Evolutionary conservation across 1,140 invertebrate genomes (phyloP), one percentile per base, ranked within the genome.

Genomic region (Luehdorfia chinensis): DNA sequence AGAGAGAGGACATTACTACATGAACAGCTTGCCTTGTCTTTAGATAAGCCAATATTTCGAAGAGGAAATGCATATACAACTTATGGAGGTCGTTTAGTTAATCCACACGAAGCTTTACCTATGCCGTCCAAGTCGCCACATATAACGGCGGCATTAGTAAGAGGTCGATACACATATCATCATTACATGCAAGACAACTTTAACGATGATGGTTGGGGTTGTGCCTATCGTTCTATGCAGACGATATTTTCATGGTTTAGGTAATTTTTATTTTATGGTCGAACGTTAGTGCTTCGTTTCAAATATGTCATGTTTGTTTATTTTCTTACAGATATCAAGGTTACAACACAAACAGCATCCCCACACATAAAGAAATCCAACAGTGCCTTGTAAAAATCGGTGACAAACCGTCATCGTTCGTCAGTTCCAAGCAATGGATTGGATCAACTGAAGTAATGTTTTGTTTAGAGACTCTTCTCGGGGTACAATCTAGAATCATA

Each of bases 191-290:
- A 99, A 88, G 93, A 99, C 73, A 89, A 92, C 59, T 93, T 98
- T 71, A 94, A 99, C 84, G 98, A 99, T 74, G 93, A 94, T 83
- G 97, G 97, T 15, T 99, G 98, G 98, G 98, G 98, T 8, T 99
- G 98, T 90, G 98, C 98, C 1, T 99, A 99, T 71, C 90, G 98
- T 50, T 99, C 98, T 3, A 88, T 99, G 50, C 98, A 99, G 87
- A 99, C 98, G 0, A 90, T 99, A 47, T 91, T 95, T 55, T 99
- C 97, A 0, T 99, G 98, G 98, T 98, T 97, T 58, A 90, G 90
- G 91, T 92, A 84, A 71, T 59, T 55, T 34, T 32, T 33, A 13
- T 34, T 21, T 6, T 21, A 21, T 21, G 6, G n/a, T 9, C 4
- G 11, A 28, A 9, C 25, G 2, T 28, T 8, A 9, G 8, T 28